Conservation (phyloP, 2,797 vertebrate genomes). For the Sparidentex hasta region DNA sequence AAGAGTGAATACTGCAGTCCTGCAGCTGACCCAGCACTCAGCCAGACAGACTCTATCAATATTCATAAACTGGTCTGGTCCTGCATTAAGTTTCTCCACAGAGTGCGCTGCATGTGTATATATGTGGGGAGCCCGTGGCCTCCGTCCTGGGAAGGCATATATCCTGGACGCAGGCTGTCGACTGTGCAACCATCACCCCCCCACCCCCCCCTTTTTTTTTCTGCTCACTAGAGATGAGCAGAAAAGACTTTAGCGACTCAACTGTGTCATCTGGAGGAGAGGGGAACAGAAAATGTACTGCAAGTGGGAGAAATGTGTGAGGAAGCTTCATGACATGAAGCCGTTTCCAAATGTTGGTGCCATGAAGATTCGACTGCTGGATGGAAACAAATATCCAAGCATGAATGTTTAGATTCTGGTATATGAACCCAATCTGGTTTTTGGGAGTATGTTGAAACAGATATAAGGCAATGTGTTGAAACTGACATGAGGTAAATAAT, state of each 20-base stretch:
- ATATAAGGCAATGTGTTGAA: conserved; percentile 51
- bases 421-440: conserved; percentile 53
- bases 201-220: conserved; percentile 29
- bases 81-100: conserved; percentile 61
- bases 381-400: conserved; percentile 73
- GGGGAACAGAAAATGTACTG: conserved; percentile 25
- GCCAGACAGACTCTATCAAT: conserved; percentile 70
- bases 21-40: conserved; percentile 58
- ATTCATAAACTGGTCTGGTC: conserved; percentile 72
- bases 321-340: conserved; percentile 48
- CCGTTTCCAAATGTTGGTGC: conserved; percentile 64
- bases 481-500: conserved; percentile 23
- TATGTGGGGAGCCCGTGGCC: conserved; percentile 60
- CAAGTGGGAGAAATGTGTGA: conserved; percentile 49
- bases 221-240: conserved; percentile 55
- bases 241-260: conserved; percentile 59
- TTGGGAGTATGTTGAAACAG: conserved; percentile 45
- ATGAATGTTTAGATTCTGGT: conserved; percentile 58
- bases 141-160: conserved; percentile 59
- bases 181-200: conserved; percentile 61
- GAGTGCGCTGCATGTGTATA: conserved; percentile 32
- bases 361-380: conserved; percentile 45
- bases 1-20: conserved; percentile 49
- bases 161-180: conserved; percentile 52
- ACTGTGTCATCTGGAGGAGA: conserved; percentile 34